Percentiles rank a stretch among this genome's conserved stretches.
Evolutionary conservation across 1,140 invertebrate species (phyloP).

Genomic region (Oscheius sp.): DNA sequence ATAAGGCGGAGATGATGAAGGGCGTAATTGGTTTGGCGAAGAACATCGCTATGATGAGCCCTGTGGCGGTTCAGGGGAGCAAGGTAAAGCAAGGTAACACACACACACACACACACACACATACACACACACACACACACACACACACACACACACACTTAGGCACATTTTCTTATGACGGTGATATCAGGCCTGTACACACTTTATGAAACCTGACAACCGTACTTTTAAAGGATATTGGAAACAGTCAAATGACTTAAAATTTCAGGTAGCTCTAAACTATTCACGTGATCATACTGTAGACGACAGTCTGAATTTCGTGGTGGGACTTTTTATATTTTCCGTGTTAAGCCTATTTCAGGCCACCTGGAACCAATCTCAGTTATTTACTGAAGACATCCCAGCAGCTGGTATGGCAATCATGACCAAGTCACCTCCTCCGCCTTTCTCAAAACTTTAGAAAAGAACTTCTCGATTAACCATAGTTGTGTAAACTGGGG

Average conservation of each 20-base stretch:
- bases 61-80: slow-evolving; percentile 79
- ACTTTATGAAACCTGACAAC: no score
- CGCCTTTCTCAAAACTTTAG: slow-evolving; percentile 33
- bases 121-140: no score
- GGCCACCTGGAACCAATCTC: slow-evolving; percentile 72
- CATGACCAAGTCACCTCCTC: slow-evolving; percentile 68
- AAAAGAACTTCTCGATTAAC: no score
- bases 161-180: no score
- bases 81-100: no score
- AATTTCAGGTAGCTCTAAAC: slow-evolving; percentile 68
- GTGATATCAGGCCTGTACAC: no score
- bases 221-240: no score
- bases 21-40: slow-evolving; percentile 74
- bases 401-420: slow-evolving; percentile 74
- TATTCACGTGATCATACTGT: slow-evolving; percentile 76
- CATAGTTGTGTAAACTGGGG: no score
- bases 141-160: no score
- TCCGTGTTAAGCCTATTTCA: slow-evolving; percentile 62
- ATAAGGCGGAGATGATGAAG: slow-evolving; percentile 68
- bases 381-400: slow-evolving; percentile 88
- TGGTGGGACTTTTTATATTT: slow-evolving; percentile 69
- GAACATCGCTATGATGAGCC: slow-evolving; percentile 84
- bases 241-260: no score
- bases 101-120: no score
- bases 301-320: slow-evolving; percentile 59